Conservation (phyloP, 1,140 invertebrate species). For the Seison nebaliae region DNA sequence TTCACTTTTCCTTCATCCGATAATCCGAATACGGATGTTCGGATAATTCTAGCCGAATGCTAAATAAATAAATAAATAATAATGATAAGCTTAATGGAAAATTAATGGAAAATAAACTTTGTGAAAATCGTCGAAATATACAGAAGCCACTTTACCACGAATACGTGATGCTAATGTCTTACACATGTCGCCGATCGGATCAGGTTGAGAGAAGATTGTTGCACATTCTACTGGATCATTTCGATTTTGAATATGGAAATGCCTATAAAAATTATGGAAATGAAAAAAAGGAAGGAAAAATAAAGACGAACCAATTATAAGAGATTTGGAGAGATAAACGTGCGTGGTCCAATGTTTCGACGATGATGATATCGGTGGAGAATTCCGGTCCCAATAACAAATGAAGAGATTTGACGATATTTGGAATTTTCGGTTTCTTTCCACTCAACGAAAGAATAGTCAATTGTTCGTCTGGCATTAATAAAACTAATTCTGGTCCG, state of each 20-base stretch:
- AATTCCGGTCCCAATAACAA: slow-evolving; percentile 25
- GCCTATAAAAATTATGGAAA: too few species aligned
- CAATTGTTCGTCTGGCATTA: slow-evolving; percentile 24
- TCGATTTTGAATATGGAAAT: slow-evolving; percentile 8
- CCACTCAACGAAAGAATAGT: slow-evolving; percentile 23
- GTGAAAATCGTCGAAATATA: slow-evolving; percentile 24
- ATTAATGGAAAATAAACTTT: not conserved
- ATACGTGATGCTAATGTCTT: slow-evolving; percentile 21
- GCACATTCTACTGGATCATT: slow-evolving; percentile 5
- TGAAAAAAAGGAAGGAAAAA: too few species aligned
- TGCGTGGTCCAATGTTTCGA: slow-evolving; percentile 26
- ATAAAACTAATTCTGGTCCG: slow-evolving; percentile 22
- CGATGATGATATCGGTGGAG: slow-evolving; percentile 22
- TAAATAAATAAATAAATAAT: not conserved
- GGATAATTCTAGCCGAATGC: slow-evolving; percentile 20
- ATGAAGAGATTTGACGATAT: slow-evolving; percentile 21
- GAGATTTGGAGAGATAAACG: slow-evolving; percentile 19
- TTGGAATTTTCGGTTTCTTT: slow-evolving; percentile 22
- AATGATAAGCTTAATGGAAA: not conserved
- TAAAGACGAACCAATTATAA: slow-evolving; percentile 24
- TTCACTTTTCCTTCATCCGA: slow-evolving; percentile 14
- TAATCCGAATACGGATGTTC: slow-evolving; percentile 20
- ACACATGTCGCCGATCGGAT: slow-evolving; percentile 25
- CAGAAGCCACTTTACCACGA: slow-evolving; percentile 18
- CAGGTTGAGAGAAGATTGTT: slow-evolving; percentile 16